Percentiles rank a stretch among this genome's conserved stretches.
phyloP scores from a whole-genome alignment of 2,113 vertebrate genomes.

The Coregonus clupeaformis region DNA sequence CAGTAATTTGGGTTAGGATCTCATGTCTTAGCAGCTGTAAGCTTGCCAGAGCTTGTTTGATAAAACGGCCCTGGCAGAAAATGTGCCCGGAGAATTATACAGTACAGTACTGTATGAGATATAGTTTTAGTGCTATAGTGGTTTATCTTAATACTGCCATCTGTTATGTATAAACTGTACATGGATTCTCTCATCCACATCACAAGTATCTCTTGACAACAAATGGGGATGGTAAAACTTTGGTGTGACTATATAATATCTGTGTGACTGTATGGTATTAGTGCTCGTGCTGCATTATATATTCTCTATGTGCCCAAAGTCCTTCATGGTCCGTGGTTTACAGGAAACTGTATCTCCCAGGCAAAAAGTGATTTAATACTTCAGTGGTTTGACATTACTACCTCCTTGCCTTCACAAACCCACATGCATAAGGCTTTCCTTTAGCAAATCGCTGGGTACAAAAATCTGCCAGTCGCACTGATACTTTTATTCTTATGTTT shows the following conservation, averaged over 20 bases:
- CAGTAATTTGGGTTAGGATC: background rate
- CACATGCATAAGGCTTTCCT: background rate
- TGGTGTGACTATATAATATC: background rate
- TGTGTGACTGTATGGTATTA: background rate
- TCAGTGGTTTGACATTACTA: constrained; percentile 24
- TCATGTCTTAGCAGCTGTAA: background rate
- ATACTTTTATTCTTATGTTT: background rate
- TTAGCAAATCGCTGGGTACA: background rate
- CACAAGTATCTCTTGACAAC: background rate
- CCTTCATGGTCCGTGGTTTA: constrained; percentile 5
- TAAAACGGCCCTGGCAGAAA: background rate
- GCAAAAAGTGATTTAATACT: constrained; percentile 24
- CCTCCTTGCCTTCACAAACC: background rate
- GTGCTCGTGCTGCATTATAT: background rate
- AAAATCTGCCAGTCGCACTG: background rate
- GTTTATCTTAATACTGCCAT: background rate
- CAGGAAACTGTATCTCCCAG: constrained; percentile 12
- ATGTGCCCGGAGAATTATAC: background rate
- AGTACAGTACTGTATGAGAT: background rate
- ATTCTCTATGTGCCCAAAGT: background rate
- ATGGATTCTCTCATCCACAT: background rate
- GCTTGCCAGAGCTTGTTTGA: background rate
- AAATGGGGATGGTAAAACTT: background rate
- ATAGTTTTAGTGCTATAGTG: background rate
- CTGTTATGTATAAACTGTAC: background rate